Percentiles rank a stretch among this genome's conserved stretches.
Evolutionary conservation across 2,888 invertebrate species (phyloP).

Genomic region (Caradrina clavipalpis): DNA sequence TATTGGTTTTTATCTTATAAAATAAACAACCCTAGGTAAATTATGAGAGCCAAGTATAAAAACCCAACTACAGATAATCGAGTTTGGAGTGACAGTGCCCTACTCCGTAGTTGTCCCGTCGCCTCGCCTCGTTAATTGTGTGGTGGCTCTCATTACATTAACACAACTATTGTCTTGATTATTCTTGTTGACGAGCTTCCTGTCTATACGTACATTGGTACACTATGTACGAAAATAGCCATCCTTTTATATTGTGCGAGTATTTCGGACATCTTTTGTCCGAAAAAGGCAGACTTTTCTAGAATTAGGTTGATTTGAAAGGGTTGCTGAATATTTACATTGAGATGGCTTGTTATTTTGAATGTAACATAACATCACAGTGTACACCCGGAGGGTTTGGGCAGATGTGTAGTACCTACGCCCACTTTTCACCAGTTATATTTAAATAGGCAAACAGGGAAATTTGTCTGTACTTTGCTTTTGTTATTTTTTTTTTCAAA

Average conservation of each 20-base stretch:
- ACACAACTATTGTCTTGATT: conserved; percentile 75
- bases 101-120: conserved; percentile 50
- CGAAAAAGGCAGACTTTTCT: conserved; percentile 5
- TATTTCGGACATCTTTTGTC: conserved; percentile 45
- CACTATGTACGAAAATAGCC: conserved; percentile 9
- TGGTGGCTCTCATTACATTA: conserved; percentile 70
- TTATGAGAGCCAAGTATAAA: conserved; percentile 2
- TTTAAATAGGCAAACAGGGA: no score
- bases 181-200: conserved; percentile 65
- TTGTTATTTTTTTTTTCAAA: no score
- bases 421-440: no score
- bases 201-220: conserved; percentile 37
- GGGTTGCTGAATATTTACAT: neutral
- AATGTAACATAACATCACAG: neutral
- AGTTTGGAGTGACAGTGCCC: conserved; percentile 53
- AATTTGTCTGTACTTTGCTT: no score
- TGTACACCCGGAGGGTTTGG: no score
- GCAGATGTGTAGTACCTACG: no score
- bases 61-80: conserved; percentile 6
- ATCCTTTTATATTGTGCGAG: conserved; percentile 48
- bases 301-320: conserved; percentile 7
- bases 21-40: neutral
- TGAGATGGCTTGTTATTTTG: neutral
- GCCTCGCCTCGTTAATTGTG: conserved; percentile 69
- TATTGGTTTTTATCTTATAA: neutral